phyloP scores from a whole-genome alignment of 1,140 invertebrate genomes.

The Drosophila triauraria region DNA sequence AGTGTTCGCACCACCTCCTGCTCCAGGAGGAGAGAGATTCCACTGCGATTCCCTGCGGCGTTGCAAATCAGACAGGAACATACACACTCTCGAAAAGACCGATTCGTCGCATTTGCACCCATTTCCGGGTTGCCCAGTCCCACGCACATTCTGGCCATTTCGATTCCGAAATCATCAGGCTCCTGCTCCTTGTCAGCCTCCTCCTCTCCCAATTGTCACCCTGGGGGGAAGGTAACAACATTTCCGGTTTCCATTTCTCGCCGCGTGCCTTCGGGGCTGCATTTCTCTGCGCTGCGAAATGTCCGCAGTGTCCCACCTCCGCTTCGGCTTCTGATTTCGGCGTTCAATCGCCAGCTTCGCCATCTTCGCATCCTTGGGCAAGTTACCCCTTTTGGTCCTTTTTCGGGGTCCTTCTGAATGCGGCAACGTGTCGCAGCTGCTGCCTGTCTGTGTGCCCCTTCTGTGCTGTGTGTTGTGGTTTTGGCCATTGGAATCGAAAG shows the following conservation, averaged over 20 bases:
- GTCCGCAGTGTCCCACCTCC: slow-evolving; percentile 57
- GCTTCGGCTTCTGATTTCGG: slow-evolving; percentile 2
- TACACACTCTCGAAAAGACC: slow-evolving; percentile 23
- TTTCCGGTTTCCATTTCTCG: slow-evolving; percentile 81
- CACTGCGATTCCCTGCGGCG: slow-evolving; percentile 46
- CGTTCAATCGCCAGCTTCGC: slow-evolving; percentile 18
- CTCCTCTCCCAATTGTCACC: background rate
- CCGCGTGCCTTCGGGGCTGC: slow-evolving; percentile 60
- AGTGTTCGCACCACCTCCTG: slow-evolving; percentile 12
- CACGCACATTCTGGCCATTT: background rate
- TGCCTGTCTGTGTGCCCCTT: slow-evolving; percentile 25
- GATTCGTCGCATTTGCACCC: slow-evolving; percentile 74
- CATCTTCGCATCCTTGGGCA: slow-evolving; percentile 14
- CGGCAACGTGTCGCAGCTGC: slow-evolving; percentile 64
- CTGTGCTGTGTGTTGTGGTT: slow-evolving; percentile 44
- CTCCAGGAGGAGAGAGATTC: background rate
- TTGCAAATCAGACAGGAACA: slow-evolving; percentile 46
- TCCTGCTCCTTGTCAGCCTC: background rate
- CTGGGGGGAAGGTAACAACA: slow-evolving; percentile 59
- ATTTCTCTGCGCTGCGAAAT: slow-evolving; percentile 45
- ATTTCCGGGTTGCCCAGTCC: slow-evolving; percentile 40
- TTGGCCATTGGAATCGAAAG: slow-evolving; percentile 63
- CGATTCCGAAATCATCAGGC: slow-evolving; percentile 14
- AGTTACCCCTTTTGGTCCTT: slow-evolving; percentile 32
- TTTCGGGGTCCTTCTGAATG: slow-evolving; percentile 30